These are phyloP conservation scores for Mixornis gularis DNA, from an alignment of 2,113 vertebrate genomes.

Conservation along the genomic window DNA sequence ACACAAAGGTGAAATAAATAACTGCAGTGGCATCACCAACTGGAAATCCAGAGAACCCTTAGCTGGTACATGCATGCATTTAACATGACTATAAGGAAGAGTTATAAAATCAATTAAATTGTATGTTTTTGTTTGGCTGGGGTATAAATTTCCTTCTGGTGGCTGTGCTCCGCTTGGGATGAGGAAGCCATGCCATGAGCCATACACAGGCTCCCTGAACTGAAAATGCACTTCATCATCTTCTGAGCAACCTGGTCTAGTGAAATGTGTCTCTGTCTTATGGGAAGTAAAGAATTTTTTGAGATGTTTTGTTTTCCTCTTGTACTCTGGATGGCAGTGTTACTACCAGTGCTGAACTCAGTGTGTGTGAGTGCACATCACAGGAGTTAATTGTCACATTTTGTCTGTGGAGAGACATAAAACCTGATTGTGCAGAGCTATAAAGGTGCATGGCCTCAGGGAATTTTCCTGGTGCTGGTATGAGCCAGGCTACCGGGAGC, in stretches of 20 bases:
- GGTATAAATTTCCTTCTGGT: not conserved
- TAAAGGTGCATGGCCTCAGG: not conserved
- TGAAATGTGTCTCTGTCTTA: not conserved
- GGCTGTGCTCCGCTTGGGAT: not conserved
- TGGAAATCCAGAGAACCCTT: not conserved
- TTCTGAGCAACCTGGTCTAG: not conserved
- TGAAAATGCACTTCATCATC: not conserved
- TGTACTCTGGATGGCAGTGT: not conserved
- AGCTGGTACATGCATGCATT: not conserved
- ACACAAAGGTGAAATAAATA: not conserved
- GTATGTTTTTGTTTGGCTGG: not conserved
- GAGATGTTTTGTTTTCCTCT: not conserved
- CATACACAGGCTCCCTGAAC: not conserved
- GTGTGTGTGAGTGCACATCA: slow-evolving; percentile 26
- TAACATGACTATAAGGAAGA: not conserved
- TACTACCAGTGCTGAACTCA: not conserved
- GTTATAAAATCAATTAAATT: not conserved
- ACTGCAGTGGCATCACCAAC: not conserved
- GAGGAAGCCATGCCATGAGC: not conserved
- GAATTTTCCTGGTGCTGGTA: not conserved
- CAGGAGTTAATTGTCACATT: slow-evolving; percentile 49
- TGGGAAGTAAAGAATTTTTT: not conserved
- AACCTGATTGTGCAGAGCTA: slow-evolving; percentile 35
- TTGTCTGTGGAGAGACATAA: not conserved
- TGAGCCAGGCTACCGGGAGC: not conserved